These are phyloP conservation scores for Harpalus rubripes DNA, from an alignment of 2,888 invertebrate species.

Conservation along the genomic window DNA sequence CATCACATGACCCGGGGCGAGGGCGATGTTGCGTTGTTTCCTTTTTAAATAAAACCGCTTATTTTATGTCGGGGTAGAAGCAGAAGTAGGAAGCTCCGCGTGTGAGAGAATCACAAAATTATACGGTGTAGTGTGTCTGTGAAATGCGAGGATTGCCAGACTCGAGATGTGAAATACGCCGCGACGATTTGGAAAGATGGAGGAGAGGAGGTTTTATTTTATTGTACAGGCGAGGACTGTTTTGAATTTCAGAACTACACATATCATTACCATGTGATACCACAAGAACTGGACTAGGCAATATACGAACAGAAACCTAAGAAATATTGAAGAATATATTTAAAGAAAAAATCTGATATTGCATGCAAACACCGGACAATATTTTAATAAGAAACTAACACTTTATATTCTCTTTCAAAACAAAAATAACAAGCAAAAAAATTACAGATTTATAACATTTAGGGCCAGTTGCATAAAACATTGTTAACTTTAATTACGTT, in stretches of 20 bases:
- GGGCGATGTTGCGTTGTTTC: conserved; percentile 29
- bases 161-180: conserved; percentile 12
- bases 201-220: background rate
- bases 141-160: conserved; percentile 35
- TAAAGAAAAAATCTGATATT: too few species aligned
- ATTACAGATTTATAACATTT: too few species aligned
- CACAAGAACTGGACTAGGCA: background rate
- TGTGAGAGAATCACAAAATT: conserved; percentile 45
- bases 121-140: conserved; percentile 44
- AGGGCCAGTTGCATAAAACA: too few species aligned
- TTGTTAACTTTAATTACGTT: too few species aligned
- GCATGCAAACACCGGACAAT: too few species aligned
- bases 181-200: conserved; percentile 29
- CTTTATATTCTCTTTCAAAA: too few species aligned
- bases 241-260: conserved; percentile 18
- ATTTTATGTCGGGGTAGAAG: conserved; percentile 28
- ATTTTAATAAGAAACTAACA: too few species aligned
- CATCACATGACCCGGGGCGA: conserved; percentile 35
- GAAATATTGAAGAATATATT: too few species aligned
- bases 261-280: background rate
- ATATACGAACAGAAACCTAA: too few species aligned
- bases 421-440: too few species aligned
- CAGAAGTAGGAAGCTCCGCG: conserved; percentile 17
- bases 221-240: background rate
- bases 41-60: conserved; percentile 49